phyloP scores from a whole-genome alignment of 2,113 vertebrate species.

The Protomyctophum bolini region DNA sequence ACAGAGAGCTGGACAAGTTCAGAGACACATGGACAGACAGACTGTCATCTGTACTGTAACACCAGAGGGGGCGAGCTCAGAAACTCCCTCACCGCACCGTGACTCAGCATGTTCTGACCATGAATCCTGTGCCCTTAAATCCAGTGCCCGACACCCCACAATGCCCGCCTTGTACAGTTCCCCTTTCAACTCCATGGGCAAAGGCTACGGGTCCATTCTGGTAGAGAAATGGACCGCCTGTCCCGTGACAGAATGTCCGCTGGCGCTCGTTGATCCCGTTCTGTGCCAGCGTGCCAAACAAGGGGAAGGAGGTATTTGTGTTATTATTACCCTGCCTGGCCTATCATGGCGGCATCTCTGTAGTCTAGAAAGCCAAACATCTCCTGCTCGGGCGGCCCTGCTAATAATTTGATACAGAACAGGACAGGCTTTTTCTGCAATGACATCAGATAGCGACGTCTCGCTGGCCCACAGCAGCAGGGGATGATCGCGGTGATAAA shows the following conservation, averaged over 20 bases:
- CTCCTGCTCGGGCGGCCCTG: background rate
- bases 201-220: background rate
- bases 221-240: background rate
- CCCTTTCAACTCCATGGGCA: slow-evolving; percentile 36
- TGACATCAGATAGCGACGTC: slow-evolving; percentile 22
- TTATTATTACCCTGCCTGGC: slow-evolving; percentile 33
- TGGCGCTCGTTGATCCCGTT: slow-evolving; percentile 3
- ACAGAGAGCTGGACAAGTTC: background rate
- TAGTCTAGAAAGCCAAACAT: slow-evolving; percentile 17
- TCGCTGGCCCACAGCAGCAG: slow-evolving; percentile 34
- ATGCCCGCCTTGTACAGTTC: slow-evolving; percentile 66
- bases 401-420: background rate
- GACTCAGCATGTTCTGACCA: slow-evolving; percentile 73
- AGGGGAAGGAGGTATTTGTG: slow-evolving; percentile 32
- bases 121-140: slow-evolving; percentile 61
- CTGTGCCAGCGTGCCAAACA: slow-evolving; percentile 21
- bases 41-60: slow-evolving; percentile 18
- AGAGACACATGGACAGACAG: no score
- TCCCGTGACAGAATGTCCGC: background rate
- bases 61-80: slow-evolving; percentile 63
- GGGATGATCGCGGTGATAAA: slow-evolving; percentile 39
- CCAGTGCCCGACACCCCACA: slow-evolving; percentile 66
- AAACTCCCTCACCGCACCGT: slow-evolving; percentile 58
- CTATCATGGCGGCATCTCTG: slow-evolving; percentile 25
- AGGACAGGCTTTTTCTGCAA: background rate